Conservation (phyloP, 2,888 invertebrate species). For the Acrobasis consociella region DNA sequence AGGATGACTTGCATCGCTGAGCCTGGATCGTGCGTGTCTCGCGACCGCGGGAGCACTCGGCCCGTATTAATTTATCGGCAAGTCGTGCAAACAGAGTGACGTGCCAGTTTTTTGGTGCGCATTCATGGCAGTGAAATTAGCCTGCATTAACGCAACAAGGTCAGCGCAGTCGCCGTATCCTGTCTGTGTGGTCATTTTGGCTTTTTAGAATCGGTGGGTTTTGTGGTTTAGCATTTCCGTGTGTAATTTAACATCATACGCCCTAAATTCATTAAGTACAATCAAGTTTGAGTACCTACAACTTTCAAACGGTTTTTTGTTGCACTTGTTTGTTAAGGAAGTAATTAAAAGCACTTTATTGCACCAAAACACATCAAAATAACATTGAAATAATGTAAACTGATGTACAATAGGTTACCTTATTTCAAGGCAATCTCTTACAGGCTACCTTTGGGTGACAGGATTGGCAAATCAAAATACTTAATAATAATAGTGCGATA, state of each 20-base stretch:
- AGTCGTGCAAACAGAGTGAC: slow-evolving; percentile 78
- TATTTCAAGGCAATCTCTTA: too few relatives aligned
- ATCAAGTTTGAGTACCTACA: neutral
- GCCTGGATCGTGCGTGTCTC: slow-evolving; percentile 55
- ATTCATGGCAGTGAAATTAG: slow-evolving; percentile 74
- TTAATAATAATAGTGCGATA: too few relatives aligned
- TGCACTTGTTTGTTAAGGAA: neutral
- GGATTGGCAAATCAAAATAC: too few relatives aligned
- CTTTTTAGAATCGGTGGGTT: slow-evolving; percentile 53
- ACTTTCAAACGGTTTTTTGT: slow-evolving; percentile 3
- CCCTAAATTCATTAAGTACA: slow-evolving; percentile 16
- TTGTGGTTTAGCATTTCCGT: slow-evolving; percentile 65
- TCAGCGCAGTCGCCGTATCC: slow-evolving; percentile 59
- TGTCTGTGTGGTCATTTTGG: slow-evolving; percentile 56
- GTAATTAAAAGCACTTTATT: too few relatives aligned
- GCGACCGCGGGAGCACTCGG: slow-evolving; percentile 58
- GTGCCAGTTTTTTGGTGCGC: slow-evolving; percentile 70
- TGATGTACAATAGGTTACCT: too few relatives aligned
- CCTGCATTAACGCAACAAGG: slow-evolving; percentile 80
- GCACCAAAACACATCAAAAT: too few relatives aligned
- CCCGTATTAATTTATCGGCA: slow-evolving; percentile 74
- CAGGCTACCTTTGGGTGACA: too few relatives aligned
- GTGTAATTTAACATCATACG: slow-evolving; percentile 34
- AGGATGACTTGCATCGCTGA: slow-evolving; percentile 44
- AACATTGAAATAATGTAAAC: too few relatives aligned